phyloP scores from a whole-genome alignment of 64 coral and sea anemone genomes.

The Cladopsammia gracilis region DNA sequence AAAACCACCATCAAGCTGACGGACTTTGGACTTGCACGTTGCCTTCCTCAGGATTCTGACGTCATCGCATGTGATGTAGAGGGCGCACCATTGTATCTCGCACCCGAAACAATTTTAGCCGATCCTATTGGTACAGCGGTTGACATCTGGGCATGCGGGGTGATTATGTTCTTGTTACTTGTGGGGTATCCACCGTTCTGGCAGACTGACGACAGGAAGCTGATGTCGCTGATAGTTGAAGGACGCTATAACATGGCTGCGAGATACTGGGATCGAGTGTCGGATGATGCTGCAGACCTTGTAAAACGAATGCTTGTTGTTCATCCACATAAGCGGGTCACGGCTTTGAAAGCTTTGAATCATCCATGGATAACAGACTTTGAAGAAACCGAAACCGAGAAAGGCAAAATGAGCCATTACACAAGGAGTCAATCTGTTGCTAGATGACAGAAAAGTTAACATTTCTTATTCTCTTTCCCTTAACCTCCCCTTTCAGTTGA shows the following conservation, averaged over 20 bases:
- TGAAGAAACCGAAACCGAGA: not conserved
- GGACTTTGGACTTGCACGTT: slow-evolving; percentile 41
- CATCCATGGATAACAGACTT: slow-evolving; percentile 52
- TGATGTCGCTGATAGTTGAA: slow-evolving; percentile 28
- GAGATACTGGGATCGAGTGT: slow-evolving; percentile 37
- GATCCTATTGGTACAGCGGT: slow-evolving; percentile 31
- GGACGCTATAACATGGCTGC: slow-evolving; percentile 18
- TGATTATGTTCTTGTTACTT: slow-evolving; percentile 33
- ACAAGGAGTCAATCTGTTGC: not conserved
- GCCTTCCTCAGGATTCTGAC: slow-evolving; percentile 9
- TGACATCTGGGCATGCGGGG: slow-evolving; percentile 59
- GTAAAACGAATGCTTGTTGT: slow-evolving; percentile 20
- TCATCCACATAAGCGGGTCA: slow-evolving; percentile 26
- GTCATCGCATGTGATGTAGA: slow-evolving; percentile 8
- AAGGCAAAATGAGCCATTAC: not conserved
- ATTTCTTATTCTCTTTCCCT: no score
- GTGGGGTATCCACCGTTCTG: slow-evolving; percentile 48
- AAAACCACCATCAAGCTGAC: slow-evolving; percentile 31
- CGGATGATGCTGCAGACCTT: slow-evolving; percentile 28
- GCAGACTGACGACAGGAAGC: slow-evolving; percentile 9
- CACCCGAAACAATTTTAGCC: slow-evolving; percentile 40
- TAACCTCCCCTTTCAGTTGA: no score
- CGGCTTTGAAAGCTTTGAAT: slow-evolving; percentile 13
- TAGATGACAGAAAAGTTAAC: no score
- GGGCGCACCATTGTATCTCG: slow-evolving; percentile 36